These are phyloP conservation scores for Phasianus colchicus DNA, from an alignment of 2,113 vertebrate species.

Conservation along the genomic window DNA sequence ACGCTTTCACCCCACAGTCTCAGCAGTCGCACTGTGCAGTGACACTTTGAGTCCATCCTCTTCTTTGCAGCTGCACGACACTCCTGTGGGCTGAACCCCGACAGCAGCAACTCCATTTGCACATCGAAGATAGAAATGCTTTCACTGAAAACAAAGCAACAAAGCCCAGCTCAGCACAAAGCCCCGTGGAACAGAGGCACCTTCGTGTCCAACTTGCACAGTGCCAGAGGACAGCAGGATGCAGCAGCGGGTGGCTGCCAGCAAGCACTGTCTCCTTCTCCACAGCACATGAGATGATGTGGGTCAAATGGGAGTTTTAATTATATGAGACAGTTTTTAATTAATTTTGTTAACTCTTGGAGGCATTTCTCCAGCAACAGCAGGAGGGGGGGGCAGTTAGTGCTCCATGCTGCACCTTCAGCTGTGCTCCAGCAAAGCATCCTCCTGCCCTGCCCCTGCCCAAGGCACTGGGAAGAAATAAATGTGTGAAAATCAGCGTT, in stretches of 20 bases:
- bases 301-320: neutral
- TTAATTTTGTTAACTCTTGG: neutral
- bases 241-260: neutral
- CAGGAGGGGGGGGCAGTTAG: neutral
- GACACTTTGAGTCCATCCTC: neutral
- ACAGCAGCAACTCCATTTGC: neutral
- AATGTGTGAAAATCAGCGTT: neutral
- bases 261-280: neutral
- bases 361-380: neutral
- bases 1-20: accelerated
- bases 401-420: neutral
- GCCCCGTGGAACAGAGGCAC: neutral
- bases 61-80: neutral
- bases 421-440: neutral
- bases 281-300: neutral
- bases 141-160: neutral
- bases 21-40: accelerated
- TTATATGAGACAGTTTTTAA: neutral
- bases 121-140: neutral
- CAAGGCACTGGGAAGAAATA: neutral
- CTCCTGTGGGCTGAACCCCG: neutral
- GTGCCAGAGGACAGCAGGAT: neutral
- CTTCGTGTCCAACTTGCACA: neutral
- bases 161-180: neutral
- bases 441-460: neutral